phyloP scores from a whole-genome alignment of 1,140 invertebrate species.

The Orius laevigatus region DNA sequence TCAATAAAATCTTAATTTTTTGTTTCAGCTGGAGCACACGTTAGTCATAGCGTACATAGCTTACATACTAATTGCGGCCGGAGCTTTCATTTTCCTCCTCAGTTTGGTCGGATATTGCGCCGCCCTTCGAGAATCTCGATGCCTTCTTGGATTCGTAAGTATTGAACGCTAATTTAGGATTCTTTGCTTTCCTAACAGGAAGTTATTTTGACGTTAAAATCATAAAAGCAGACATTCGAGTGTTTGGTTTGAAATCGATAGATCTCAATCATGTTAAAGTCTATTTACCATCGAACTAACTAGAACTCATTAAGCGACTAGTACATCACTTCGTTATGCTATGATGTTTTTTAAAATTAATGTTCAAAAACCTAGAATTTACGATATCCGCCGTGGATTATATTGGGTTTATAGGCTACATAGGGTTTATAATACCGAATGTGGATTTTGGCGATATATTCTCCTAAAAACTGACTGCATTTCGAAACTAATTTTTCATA shows the following conservation, averaged over 20 bases:
- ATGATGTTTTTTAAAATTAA: too few species aligned
- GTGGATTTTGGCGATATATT: too few species aligned
- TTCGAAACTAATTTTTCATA: too few species aligned
- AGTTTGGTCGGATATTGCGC: constrained; percentile 78
- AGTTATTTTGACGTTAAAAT: too few species aligned
- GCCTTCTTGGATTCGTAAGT: constrained; percentile 60
- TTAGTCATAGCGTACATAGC: constrained; percentile 44
- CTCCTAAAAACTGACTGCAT: too few species aligned
- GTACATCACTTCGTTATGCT: too few species aligned
- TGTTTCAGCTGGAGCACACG: constrained; percentile 32
- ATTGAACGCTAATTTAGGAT: not conserved
- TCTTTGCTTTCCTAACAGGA: not conserved
- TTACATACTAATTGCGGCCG: constrained; percentile 60
- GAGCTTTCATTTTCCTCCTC: constrained; percentile 62
- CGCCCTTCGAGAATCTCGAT: constrained; percentile 62
- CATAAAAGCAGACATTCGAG: too few species aligned
- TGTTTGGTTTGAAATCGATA: not conserved
- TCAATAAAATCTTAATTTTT: constrained; percentile 9
- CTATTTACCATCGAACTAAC: not conserved
- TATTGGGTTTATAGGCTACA: too few species aligned
- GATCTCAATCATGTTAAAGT: not conserved
- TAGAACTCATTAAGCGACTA: too few species aligned
- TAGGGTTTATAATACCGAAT: too few species aligned
- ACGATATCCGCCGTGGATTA: too few species aligned
- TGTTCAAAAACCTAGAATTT: too few species aligned